Evolutionary conservation across 2,888 invertebrate genomes (phyloP), one percentile per base, ranked within the genome.

Genomic region (Phalangium opilio): DNA sequence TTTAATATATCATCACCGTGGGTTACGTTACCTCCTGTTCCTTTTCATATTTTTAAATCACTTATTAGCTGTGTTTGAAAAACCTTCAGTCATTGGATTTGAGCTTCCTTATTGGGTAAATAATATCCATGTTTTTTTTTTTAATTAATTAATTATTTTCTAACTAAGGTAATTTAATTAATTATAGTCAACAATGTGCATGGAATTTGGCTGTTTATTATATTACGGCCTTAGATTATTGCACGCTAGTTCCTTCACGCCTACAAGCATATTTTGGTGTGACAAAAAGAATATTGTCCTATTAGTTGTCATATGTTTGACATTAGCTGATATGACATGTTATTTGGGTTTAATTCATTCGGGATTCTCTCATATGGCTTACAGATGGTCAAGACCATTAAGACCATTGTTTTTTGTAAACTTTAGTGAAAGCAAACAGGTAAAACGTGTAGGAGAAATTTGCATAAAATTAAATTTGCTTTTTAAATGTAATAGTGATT

Each of bases 231-330:
- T 60, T 36, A 60, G 67, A 40, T 59, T 67, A 19, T 49, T 60
- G 38, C 66, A 67, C 52, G 58, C 60, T 41, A 53, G 53, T 8
- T 56, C 60, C 47, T 64, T 68, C 53, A 60, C 60, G 34, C 57
- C 59, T 12, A 48, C 53, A n/a, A 56, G 52, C 27, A 54, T 58
- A 8, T 68, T 68, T 55, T 65, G 63, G 61, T 56, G 54, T 44
- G 68, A 68, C 53, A 60, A 61, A 5, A 68, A 68, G 50, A 65
- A 67, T 53, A 57, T 65, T 8, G 56, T 64, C 44, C 61, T 67
- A 14, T 47, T 67, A 12, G 56, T 53, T 14, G 56, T 61, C 15
- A 60, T 68, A 15, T 46, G 59, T 36, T 62, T 68, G 54, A 62
- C 66, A 59, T 45, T 53, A 20, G 47, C 50, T 32, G 51, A 55